phyloP scores from a whole-genome alignment of 2,113 vertebrate genomes.

The Haliaeetus leucogaster region DNA sequence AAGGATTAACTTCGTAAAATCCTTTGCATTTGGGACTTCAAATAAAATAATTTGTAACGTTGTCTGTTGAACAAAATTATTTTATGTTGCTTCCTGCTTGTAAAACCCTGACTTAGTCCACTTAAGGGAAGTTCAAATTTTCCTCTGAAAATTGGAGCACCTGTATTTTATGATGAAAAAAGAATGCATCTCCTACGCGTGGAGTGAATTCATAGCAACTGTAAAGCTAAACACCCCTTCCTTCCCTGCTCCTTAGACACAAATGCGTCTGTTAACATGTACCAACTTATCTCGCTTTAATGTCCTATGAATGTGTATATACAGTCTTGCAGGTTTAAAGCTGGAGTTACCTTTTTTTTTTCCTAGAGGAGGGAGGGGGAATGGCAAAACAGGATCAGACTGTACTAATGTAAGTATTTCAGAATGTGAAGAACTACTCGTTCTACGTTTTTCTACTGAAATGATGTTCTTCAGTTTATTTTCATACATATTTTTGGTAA shows the following conservation, averaged over 20 bases:
- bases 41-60: slow-evolving; percentile 29
- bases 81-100: neutral
- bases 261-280: too few relatives aligned
- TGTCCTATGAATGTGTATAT: too few relatives aligned
- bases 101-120: neutral
- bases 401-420: neutral
- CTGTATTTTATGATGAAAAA: neutral
- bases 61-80: neutral
- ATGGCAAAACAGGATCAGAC: neutral
- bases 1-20: neutral
- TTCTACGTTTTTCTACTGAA: accelerated
- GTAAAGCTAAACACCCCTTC: neutral
- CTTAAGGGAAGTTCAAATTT: neutral
- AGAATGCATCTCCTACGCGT: neutral
- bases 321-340: neutral
- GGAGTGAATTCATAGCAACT: neutral
- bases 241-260: neutral
- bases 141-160: neutral
- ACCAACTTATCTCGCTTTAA: accelerated
- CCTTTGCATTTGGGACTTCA: neutral
- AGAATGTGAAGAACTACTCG: neutral
- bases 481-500: neutral
- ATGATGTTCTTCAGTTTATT: neutral
- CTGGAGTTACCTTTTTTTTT: neutral
- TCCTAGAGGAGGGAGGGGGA: neutral